Evolutionary conservation across 2,888 invertebrate species (phyloP), one percentile per base, ranked within the genome.

Genomic region (Apamea anceps): DNA sequence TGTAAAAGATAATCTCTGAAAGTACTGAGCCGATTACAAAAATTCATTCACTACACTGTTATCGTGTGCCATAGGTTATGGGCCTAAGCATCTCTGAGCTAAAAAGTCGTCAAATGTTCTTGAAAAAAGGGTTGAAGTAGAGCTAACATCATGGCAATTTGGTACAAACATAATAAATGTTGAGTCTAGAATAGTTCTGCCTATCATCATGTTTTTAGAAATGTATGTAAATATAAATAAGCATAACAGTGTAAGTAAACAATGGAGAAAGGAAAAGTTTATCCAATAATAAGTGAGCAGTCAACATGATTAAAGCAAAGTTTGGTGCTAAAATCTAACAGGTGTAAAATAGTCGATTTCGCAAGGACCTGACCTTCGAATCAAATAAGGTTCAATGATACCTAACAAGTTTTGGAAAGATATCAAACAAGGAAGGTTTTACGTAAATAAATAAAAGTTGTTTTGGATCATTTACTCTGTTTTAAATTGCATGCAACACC

Each of bases 391-490:
- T 71, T 71, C n/a, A 42, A 65, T 83, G 45, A 21, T 62, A 66
- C 32, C 32, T 25, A 81, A 81, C 79, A 45, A 62, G 51, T 84
- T 81, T 84, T 37, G 10, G 25, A 60, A 71, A n/a, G 37, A 21
- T 68, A 81, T 65, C 28, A 66, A 78, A 84, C 48, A 57, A 71
- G 57, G 80, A 70, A 70, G 28, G 77, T 45, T 80, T 45, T 25
- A 25, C 15, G 25, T 65, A 78, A 84, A 81, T 68, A 60, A 84
- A 79, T 66, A 81, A 84, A 81, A 71, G 63, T 78, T 70, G 65
- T 70, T 84, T 68, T 65, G 63, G n/a, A 15, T 21, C 25, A 15
- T 63, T 81, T 13, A 10, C 10, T n/a, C 13, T 45, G 28, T 32
- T 79, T 54, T 32, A 54, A 42, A n/a, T 18, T 79, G 51, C 32